phyloP scores from a whole-genome alignment of 64 coral and sea anemone genomes.

The Acropora yongei region DNA sequence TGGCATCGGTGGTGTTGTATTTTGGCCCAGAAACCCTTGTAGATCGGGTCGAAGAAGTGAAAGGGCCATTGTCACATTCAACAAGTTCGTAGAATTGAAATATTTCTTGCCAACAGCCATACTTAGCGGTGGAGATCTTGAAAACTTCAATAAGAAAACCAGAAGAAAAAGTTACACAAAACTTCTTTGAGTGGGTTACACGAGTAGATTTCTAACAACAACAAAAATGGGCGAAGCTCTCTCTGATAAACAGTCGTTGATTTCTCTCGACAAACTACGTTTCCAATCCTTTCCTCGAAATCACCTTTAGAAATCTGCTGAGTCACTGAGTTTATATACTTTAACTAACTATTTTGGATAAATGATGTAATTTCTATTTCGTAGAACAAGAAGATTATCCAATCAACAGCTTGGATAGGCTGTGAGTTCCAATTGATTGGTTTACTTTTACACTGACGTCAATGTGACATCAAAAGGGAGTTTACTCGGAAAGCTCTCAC shows the following conservation, averaged over 20 bases:
- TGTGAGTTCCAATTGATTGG: slow-evolving; percentile 27
- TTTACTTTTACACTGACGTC: slow-evolving; percentile 51
- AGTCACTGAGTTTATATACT: slow-evolving; percentile 39
- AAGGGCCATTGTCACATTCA: slow-evolving; percentile 64
- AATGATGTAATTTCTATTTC: slow-evolving; percentile 21
- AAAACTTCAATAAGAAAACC: too few relatives aligned
- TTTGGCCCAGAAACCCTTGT: slow-evolving; percentile 50
- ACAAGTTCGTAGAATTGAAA: slow-evolving; percentile 38
- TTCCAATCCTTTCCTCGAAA: neutral
- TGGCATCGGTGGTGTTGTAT: slow-evolving; percentile 53
- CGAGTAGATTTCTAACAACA: too few relatives aligned
- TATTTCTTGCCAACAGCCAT: slow-evolving; percentile 78
- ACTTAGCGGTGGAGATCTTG: neutral
- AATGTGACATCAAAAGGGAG: neutral
- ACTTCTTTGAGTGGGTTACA: too few relatives aligned
- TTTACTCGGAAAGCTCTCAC: too few relatives aligned
- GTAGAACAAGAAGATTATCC: neutral
- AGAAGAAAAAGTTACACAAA: neutral
- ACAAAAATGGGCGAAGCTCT: too few relatives aligned
- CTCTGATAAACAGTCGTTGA: neutral
- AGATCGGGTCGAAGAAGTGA: slow-evolving; percentile 81
- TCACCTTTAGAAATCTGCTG: neutral
- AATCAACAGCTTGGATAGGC: slow-evolving; percentile 6
- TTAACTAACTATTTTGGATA: slow-evolving; percentile 11
- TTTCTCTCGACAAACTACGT: neutral